Conservation (phyloP, 2,113 vertebrate species). For the Nothocercus julius region DNA sequence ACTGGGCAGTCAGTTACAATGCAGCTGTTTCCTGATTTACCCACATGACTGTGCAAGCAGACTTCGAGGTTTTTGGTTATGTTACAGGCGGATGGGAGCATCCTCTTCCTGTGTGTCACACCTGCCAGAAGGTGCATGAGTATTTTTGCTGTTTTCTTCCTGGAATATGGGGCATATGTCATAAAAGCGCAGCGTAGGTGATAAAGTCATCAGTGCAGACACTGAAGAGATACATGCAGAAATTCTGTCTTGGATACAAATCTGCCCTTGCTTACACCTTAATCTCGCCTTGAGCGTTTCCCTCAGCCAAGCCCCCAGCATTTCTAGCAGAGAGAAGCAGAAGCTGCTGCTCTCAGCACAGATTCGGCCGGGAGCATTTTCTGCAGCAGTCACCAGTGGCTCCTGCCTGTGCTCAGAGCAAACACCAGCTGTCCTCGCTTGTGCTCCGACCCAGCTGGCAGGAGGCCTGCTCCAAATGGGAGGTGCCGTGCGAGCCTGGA, state of each 20-base stretch:
- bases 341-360: neutral
- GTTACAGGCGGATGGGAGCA: rapidly evolving
- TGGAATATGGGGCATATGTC: rapidly evolving
- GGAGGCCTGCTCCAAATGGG: slow-evolving; percentile 30
- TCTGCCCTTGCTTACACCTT: neutral
- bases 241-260: neutral
- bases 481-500: neutral
- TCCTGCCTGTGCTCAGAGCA: neutral
- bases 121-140: neutral
- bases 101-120: neutral
- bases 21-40: neutral
- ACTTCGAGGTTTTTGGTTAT: neutral
- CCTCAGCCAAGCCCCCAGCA: neutral
- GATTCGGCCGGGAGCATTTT: neutral
- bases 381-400: neutral
- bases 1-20: neutral
- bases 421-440: slow-evolving; percentile 43
- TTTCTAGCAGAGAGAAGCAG: neutral
- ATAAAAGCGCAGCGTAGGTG: neutral
- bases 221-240: neutral
- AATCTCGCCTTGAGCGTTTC: neutral
- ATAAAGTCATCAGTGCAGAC: neutral
- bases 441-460: slow-evolving; percentile 24
- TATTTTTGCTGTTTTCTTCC: neutral
- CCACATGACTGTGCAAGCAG: neutral